phyloP scores from a whole-genome alignment of 2,888 invertebrate genomes.

The Sinopyrophorus schimmeli region DNA sequence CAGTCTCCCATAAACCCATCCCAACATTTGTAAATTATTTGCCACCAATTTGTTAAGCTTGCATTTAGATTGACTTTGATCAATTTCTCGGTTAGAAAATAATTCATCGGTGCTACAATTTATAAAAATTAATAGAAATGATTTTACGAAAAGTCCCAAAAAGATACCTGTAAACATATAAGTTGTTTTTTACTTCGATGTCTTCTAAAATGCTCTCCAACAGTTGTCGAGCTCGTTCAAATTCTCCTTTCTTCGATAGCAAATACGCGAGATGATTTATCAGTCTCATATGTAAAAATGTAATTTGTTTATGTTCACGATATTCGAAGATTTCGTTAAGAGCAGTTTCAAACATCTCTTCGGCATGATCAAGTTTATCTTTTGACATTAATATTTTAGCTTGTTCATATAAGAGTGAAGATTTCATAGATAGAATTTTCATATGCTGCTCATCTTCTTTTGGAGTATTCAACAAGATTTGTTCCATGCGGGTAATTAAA shows the following conservation, averaged over 20 bases:
- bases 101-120: constrained; percentile 58
- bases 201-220: constrained; percentile 54
- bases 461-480: constrained; percentile 21
- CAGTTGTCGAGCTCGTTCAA: constrained; percentile 56
- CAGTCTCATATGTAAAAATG: constrained; percentile 60
- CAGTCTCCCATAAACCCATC: constrained; percentile 62
- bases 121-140: constrained; percentile 2
- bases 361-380: constrained; percentile 40
- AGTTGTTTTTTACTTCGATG: constrained; percentile 33
- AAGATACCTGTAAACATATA: constrained; percentile 40
- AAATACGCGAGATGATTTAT: constrained; percentile 64
- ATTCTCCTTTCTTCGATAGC: constrained; percentile 59
- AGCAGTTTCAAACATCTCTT: constrained; percentile 43
- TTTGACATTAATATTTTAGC: constrained; percentile 47
- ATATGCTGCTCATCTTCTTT: constrained; percentile 36
- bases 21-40: constrained; percentile 66
- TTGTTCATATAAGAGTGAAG: constrained; percentile 50
- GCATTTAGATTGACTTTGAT: constrained; percentile 53
- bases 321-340: constrained; percentile 42
- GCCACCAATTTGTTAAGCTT: constrained; percentile 63
- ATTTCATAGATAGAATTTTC: constrained; percentile 48
- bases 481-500: constrained; percentile 34
- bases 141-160: background rate
- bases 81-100: constrained; percentile 53
- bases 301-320: constrained; percentile 42